Evolutionary conservation across 2,797 vertebrate species (phyloP).

Genomic region (Aythya fuligula): DNA sequence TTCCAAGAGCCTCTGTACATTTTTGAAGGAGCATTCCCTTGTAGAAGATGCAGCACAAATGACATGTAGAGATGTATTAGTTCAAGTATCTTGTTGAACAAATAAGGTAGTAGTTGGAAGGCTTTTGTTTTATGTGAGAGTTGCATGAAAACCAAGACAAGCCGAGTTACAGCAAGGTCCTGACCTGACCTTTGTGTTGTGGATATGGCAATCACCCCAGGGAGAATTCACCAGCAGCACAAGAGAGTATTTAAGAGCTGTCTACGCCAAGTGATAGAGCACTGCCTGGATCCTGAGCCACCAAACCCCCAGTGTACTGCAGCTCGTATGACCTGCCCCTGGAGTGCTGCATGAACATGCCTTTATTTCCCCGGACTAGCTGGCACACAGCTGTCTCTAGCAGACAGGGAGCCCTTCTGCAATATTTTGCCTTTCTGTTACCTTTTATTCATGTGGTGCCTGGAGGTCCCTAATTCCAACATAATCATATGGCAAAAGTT

Average conservation of each 20-base stretch:
- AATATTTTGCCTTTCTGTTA: background rate
- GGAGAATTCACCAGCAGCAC: slow-evolving; percentile 5
- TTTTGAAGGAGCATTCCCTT: background rate
- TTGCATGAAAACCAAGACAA: slow-evolving; percentile 33
- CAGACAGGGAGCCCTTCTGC: background rate
- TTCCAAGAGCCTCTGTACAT: background rate
- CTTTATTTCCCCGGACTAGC: background rate
- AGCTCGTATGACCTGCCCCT: background rate
- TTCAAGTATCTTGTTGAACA: slow-evolving; percentile 27
- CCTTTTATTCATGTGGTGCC: background rate
- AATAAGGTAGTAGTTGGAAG: background rate
- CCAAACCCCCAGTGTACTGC: background rate
- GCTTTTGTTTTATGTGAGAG: slow-evolving; percentile 5
- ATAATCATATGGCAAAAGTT: background rate
- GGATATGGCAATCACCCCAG: background rate
- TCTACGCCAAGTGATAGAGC: background rate
- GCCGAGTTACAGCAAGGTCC: slow-evolving; percentile 38
- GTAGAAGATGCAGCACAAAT: background rate
- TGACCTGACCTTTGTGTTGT: slow-evolving; percentile 35
- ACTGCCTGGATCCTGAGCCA: background rate
- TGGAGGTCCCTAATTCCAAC: background rate
- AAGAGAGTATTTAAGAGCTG: slow-evolving; percentile 38
- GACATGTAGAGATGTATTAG: background rate
- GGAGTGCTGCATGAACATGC: background rate
- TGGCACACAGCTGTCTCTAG: background rate